Conservation (phyloP, 2,113 vertebrate species). For the Chinchilla lanigera region DNA sequence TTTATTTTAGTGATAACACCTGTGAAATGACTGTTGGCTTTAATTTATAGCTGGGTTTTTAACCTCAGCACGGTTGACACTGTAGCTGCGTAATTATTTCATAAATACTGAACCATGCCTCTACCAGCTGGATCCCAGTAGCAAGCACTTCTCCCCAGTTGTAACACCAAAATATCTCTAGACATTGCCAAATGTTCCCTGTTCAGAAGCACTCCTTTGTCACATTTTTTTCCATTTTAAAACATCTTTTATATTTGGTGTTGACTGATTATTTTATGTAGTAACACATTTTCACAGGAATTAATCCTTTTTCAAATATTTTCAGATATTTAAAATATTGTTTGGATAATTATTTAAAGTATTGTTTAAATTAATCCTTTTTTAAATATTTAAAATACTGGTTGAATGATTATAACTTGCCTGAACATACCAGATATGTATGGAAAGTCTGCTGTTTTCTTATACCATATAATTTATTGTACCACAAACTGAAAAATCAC, state of each 20-base stretch:
- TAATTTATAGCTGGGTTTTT: slow-evolving; percentile 72
- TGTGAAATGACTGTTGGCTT: slow-evolving; percentile 76
- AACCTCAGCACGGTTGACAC: slow-evolving; percentile 56
- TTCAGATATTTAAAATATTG: background rate
- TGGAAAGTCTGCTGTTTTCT: slow-evolving; percentile 7
- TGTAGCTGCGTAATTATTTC: background rate
- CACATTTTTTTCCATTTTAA: background rate
- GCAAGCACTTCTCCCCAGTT: background rate
- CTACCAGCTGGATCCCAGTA: background rate
- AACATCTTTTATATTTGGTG: slow-evolving; percentile 26
- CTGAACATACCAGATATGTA: background rate
- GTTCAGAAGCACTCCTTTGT: background rate
- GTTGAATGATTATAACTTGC: background rate
- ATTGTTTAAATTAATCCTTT: background rate
- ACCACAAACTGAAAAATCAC: background rate
- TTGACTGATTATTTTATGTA: slow-evolving; percentile 4
- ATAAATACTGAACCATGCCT: background rate
- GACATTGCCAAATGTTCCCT: background rate
- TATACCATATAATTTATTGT: background rate
- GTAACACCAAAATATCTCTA: background rate
- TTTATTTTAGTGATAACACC: slow-evolving; percentile 78
- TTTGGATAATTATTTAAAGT: background rate
- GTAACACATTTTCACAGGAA: slow-evolving; percentile 9
- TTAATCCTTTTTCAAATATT: background rate
- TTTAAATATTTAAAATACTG: background rate